Conservation (phyloP, 2,113 vertebrate genomes). For the Romanogobio albipinnatus region DNA sequence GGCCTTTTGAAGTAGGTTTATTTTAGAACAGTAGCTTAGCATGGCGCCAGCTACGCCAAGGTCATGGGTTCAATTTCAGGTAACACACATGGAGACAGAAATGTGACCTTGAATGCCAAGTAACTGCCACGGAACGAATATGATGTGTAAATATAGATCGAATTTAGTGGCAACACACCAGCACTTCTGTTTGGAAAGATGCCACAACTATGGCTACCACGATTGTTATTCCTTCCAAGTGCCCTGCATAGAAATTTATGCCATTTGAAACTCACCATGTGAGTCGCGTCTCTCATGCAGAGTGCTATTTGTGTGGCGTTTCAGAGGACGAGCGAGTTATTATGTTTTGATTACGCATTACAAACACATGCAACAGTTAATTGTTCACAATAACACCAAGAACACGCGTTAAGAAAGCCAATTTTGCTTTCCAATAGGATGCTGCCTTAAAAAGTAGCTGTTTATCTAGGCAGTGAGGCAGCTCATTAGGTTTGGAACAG, state of each 20-base stretch:
- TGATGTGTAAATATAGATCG: background rate
- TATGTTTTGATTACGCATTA: slow-evolving; percentile 9
- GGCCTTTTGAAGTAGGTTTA: slow-evolving; percentile 27
- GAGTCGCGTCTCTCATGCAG: background rate
- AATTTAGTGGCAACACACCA: background rate
- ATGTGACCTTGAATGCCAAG: background rate
- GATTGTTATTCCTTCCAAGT: no score
- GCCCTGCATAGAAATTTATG: background rate
- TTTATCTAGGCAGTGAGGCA: background rate
- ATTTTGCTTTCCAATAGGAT: background rate
- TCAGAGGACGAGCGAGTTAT: background rate
- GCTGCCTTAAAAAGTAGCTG: background rate
- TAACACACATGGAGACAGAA: background rate
- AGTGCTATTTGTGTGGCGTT: background rate
- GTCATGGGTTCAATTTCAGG: slow-evolving; percentile 6
- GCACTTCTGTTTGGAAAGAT: background rate
- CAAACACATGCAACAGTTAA: background rate
- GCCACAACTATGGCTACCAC: background rate
- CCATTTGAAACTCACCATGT: background rate
- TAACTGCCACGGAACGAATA: background rate
- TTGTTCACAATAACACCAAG: background rate
- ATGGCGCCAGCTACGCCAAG: background rate
- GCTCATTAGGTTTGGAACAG: slow-evolving; percentile 6
- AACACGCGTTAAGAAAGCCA: background rate
- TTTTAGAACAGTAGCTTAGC: slow-evolving; percentile 18